Evolutionary conservation across 2,888 invertebrate genomes (phyloP).

Genomic region (Scaeva pyrastri): DNA sequence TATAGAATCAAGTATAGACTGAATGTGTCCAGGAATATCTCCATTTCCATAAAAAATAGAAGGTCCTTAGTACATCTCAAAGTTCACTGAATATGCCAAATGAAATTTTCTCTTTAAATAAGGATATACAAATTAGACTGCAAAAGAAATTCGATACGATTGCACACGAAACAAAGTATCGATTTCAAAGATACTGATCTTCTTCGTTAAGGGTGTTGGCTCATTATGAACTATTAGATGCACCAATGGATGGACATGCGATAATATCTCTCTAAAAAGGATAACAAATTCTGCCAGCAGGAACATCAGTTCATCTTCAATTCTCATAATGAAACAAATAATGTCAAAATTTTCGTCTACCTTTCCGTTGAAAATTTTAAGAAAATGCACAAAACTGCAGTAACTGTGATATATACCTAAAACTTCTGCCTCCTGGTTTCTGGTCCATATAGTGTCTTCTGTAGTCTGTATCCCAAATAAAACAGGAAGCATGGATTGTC

Average conservation of each 20-base stretch:
- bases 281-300: constrained; percentile 19
- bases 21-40: too few species aligned
- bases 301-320: neutral
- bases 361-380: neutral
- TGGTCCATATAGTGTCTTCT: too few species aligned
- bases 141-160: constrained; percentile 23
- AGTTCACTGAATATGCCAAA: constrained; percentile 2
- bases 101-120: neutral
- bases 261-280: constrained; percentile 32
- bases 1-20: too few species aligned
- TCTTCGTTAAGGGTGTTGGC: constrained; percentile 48
- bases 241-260: too few species aligned
- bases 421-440: neutral
- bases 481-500: constrained; percentile 31
- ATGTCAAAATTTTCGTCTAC: neutral
- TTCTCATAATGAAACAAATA: neutral
- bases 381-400: constrained; percentile 13
- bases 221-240: constrained; percentile 64
- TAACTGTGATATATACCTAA: too few species aligned
- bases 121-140: neutral
- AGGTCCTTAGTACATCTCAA: neutral
- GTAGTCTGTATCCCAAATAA: neutral
- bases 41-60: too few species aligned
- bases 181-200: constrained; percentile 30
- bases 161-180: constrained; percentile 17